These are phyloP conservation scores for Nebria ingens DNA, from an alignment of 1,140 invertebrate genomes.

Conservation along the genomic window DNA sequence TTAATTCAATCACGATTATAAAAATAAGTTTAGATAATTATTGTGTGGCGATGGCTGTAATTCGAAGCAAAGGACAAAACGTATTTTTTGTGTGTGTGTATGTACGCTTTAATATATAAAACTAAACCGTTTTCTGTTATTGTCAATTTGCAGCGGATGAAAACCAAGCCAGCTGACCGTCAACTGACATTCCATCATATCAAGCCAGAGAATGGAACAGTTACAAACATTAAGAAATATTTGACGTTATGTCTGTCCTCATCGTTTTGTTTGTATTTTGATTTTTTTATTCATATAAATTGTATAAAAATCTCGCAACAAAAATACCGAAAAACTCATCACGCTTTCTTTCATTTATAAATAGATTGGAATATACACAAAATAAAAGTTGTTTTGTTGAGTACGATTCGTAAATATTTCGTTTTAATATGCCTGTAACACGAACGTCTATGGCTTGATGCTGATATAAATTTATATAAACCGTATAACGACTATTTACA, in stretches of 20 bases:
- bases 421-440: background rate
- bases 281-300: background rate
- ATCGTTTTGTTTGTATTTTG: too few species aligned
- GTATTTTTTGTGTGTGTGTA: background rate
- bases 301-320: background rate
- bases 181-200: background rate
- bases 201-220: background rate
- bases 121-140: too few species aligned
- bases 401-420: too few species aligned
- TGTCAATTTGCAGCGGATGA: background rate
- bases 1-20: slow-evolving; percentile 6
- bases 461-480: slow-evolving; percentile 3
- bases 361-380: background rate
- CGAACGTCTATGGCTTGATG: background rate
- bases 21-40: slow-evolving; percentile 3
- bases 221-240: too few species aligned
- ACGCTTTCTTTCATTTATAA: background rate
- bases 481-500: slow-evolving; percentile 6
- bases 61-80: background rate
- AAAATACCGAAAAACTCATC: background rate
- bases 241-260: too few species aligned
- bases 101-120: background rate
- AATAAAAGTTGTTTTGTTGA: too few species aligned
- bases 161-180: background rate
- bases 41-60: too few species aligned